Conservation (phyloP, 1,140 invertebrate species). For the Hetaerina americana region DNA sequence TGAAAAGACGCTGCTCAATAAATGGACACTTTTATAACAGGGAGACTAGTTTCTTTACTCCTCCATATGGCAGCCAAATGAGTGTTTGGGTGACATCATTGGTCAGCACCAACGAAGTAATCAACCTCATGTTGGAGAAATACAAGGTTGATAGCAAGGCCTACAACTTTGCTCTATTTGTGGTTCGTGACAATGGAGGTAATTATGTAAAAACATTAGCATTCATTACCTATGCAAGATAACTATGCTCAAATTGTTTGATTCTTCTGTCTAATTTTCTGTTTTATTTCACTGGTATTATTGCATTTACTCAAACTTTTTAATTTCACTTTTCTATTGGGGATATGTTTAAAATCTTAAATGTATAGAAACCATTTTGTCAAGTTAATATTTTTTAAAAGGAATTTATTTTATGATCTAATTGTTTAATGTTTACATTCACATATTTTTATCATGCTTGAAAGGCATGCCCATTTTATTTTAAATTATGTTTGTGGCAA, state of each 20-base stretch:
- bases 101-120: conserved; percentile 66
- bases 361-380: too few species aligned
- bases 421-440: too few species aligned
- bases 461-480: too few species aligned
- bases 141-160: conserved; percentile 72
- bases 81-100: conserved; percentile 73
- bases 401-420: too few species aligned
- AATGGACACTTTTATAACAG: conserved; percentile 82
- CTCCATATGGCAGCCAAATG: conserved; percentile 70
- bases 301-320: not conserved
- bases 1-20: conserved; percentile 67
- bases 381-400: too few species aligned
- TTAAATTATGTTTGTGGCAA: too few species aligned
- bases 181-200: conserved; percentile 73
- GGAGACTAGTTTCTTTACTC: conserved; percentile 77
- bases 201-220: too few species aligned
- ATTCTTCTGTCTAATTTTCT: not conserved
- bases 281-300: not conserved
- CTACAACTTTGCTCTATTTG: conserved; percentile 66
- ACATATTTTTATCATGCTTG: too few species aligned
- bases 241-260: too few species aligned
- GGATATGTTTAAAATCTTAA: too few species aligned
- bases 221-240: too few species aligned
- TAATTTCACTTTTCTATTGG: too few species aligned
- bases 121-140: conserved; percentile 73